These are phyloP conservation scores for Hypsopygia costalis DNA, from an alignment of 2,888 invertebrate species.

Conservation along the genomic window DNA sequence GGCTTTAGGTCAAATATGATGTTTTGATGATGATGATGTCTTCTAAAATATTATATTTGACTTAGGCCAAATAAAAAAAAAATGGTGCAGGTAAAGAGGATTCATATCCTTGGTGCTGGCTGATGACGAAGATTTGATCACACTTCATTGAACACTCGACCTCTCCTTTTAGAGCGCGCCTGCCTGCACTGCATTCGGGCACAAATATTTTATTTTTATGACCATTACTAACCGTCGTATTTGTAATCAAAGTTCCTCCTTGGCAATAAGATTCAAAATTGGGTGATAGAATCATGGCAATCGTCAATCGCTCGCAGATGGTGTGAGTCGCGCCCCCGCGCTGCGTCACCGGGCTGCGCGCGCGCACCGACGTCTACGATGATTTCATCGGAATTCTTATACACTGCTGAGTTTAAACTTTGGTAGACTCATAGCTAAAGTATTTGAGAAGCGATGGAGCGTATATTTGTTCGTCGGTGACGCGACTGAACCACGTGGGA, in stretches of 20 bases:
- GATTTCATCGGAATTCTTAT: slow-evolving; percentile 21
- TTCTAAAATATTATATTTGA: no score
- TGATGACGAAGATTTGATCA: no score
- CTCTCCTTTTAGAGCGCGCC: neutral
- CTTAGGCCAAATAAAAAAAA: no score
- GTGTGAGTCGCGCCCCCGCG: slow-evolving; percentile 34
- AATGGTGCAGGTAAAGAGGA: no score
- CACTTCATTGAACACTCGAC: no score
- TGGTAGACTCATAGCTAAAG: slow-evolving; percentile 23
- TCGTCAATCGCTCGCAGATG: slow-evolving; percentile 38
- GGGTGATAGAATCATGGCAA: slow-evolving; percentile 15
- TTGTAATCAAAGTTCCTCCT: slow-evolving; percentile 13
- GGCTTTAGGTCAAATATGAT: no score
- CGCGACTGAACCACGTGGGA: neutral
- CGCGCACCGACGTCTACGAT: slow-evolving; percentile 25
- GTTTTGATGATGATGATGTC: no score
- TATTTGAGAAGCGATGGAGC: slow-evolving; percentile 9
- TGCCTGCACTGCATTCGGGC: neutral
- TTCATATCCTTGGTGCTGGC: no score
- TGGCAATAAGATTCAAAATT: slow-evolving; percentile 8
- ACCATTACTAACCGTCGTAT: slow-evolving; percentile 26
- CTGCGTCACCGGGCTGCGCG: slow-evolving; percentile 37
- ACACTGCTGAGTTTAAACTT: slow-evolving; percentile 38
- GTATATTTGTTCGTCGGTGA: neutral
- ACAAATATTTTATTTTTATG: neutral